Percentiles rank a stretch among this genome's conserved stretches.
phyloP scores from a whole-genome alignment of 1,140 invertebrate genomes.

The Drosophila pruinosa region DNA sequence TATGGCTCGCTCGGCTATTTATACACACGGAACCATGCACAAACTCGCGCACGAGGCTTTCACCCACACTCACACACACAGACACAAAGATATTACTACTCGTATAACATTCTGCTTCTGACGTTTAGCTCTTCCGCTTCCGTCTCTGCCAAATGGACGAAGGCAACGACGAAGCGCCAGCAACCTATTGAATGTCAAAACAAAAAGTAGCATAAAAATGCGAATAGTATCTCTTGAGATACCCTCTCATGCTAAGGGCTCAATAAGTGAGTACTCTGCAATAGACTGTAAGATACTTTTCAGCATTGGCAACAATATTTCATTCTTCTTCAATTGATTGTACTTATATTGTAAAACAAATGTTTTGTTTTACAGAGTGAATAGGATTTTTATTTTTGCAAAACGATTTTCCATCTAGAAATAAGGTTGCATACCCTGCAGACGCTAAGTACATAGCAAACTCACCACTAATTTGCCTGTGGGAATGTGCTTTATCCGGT shows the following conservation, averaged over 20 bases:
- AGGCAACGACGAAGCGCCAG: slow-evolving; percentile 9
- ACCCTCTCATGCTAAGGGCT: slow-evolving; percentile 1
- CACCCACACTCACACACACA: slow-evolving; percentile 20
- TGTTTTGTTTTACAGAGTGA: no score
- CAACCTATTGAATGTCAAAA: slow-evolving; percentile 65
- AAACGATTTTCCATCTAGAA: not conserved
- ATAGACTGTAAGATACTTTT: no score
- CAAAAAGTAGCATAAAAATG: slow-evolving; percentile 13
- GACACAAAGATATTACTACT: not conserved
- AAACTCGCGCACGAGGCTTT: slow-evolving; percentile 1
- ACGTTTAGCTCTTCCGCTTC: slow-evolving; percentile 48
- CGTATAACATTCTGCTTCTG: not conserved
- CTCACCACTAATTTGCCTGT: slow-evolving; percentile 25
- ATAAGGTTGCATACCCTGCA: not conserved
- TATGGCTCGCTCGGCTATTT: slow-evolving; percentile 60
- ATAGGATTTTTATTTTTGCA: no score
- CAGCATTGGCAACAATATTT: no score
- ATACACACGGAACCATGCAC: slow-evolving; percentile 38
- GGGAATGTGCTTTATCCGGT: slow-evolving; percentile 28
- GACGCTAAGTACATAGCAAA: not conserved
- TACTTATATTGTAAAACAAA: no score
- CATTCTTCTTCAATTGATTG: no score
- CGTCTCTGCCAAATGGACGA: slow-evolving; percentile 27
- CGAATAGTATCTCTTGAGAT: not conserved
- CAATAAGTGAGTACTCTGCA: no score